Base-by-base conservation (phyloP, 2,797 vertebrate genomes). In the Miichthys miiuy region DNA sequence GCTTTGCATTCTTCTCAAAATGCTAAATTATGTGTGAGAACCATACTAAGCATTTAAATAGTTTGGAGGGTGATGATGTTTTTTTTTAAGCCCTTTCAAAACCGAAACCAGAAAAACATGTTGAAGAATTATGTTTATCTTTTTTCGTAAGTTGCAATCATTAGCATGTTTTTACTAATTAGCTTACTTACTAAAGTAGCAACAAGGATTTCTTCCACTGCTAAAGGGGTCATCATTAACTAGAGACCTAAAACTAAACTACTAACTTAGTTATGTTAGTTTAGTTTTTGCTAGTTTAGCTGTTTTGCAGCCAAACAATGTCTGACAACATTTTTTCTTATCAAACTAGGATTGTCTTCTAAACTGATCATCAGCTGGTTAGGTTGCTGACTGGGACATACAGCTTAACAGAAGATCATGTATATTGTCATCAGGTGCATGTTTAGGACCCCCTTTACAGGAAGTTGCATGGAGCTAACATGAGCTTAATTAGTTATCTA, bases 1-100 rank as follows among this genome's bases (percentile, higher is more conserved):
- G 80, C 86, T 83, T 73, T 85, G 62, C n/a, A 72, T 81, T 4
- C 8, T 44, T 68, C 63, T 74, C 48, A 56, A 70, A 57, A 77
- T 55, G 41, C 55, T 74, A 38, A 38, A 23, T 65, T 0, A 0
- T 46, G 3, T 34, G 9, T 72, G 17, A 18, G 30, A 55, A 20
- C 0, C 0, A 52, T 27, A 51, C 20, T 20, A 6, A 25, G 18
- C 17, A 44, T 55, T 30, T 44, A 21, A 18, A n/a, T 16, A 20
- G 20, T 50, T 44, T 20, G 1, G 12, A 55, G 5, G 41, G 4
- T 25, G n/a, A 27, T 3, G n/a, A 27, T 18, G 2, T 4, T 21
- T 60, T 23, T 23, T 11, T 27, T 27, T 27, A 27, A 47, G 7
- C 20, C 1, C 20, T 48, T 57, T 2, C 13, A 47, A 72, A 57